Base-by-base conservation (phyloP, 2,113 vertebrate species). In the Petroica traversi region DNA sequence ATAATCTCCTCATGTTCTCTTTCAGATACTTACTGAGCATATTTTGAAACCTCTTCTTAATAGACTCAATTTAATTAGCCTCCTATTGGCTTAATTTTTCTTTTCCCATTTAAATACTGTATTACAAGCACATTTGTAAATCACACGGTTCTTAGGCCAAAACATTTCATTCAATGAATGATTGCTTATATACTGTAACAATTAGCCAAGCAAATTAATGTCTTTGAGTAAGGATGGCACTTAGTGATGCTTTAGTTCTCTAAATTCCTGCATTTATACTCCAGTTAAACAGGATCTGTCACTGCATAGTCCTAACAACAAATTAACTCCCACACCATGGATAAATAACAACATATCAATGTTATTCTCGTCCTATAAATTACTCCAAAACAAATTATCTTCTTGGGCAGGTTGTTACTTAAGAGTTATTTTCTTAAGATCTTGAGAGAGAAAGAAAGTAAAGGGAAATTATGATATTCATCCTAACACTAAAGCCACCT, bases 31-130 rank as follows among this genome's bases (percentile, higher is more conserved):
- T 88, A 92, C 38, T 63, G 33, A 91, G 79, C 46, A 85, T 26
- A 93, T 96, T 97, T 97, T 91, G 85, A 97, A 93, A 91, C 13
- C 29, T 84, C 15, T 83, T 89, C 72, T 67, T 85, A 93, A 94
- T 73, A 64, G 33, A 40, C 48, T 96, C 45, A 45, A 80, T 92
- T 94, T 89, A 97, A 96, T 97, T 91, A 97, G 11, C 18, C 28
- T 91, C 88, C 58, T 82, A 85, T 92, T 88, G 78, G 54, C 82
- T 94, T 96, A 96, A 93, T 93, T 86, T 97, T 96, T 97, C 86
- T 93, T 93, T 61, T 64, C 43, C 48, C 34, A 93, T 95, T 95
- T 94, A 93, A 97, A 96, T 92, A 89, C 41, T 83, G 26, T 95
- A 66, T 89, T 92, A 96, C 89, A 95, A 91, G 66, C 59, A 95